Base-by-base conservation (phyloP, 2,113 vertebrate species). In the Axis porcinus region DNA sequence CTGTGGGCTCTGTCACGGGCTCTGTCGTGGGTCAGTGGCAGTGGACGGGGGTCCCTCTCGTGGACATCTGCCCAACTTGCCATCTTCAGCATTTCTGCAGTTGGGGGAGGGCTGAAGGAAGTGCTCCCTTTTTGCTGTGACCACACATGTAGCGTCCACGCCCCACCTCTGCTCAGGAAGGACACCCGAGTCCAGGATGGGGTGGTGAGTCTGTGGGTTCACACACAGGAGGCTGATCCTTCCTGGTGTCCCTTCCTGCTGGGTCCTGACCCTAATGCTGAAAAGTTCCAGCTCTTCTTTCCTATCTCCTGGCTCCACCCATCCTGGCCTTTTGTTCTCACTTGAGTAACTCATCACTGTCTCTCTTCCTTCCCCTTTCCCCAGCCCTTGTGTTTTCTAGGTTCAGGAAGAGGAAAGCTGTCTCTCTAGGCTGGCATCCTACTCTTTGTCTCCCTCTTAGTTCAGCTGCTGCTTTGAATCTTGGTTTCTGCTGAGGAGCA, bases 1-100 rank as follows among this genome's bases (percentile, higher is more conserved):
- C 2, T 16, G 8, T 21, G 43, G 45, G 43, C 9, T 28, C 33
- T 33, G 1, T 0, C 15, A 6, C 13, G n/a, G 30, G 40, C 14
- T 27, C 27, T 27, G 1, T 1, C 15, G 14, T 2, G 9, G 33
- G 16, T 7, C 84, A 30, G 11, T 0, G 50, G 40, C 54, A n/a
- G 28, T 15, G 33, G 14, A 7, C 9, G 12, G 30, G 30, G 23
- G 1, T 17, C 36, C 7, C 9, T 78, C 47, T 62, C 7, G 0
- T 1, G 25, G n/a, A 54, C 54, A n/a, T 0, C 0, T 15, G 27
- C 52, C 27, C 62, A 2, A 0, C 21, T n/a, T 52, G n/a, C 40
- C 64, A n/a, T 55, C 78, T 83, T 92, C 19, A 83, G 40, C 9
- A 16, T 47, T 45, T 83, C 58, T 10, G 58, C 12, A 43, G 45